phyloP scores from a whole-genome alignment of 2,888 invertebrate genomes.

The Rhorus exstirpatorius region DNA sequence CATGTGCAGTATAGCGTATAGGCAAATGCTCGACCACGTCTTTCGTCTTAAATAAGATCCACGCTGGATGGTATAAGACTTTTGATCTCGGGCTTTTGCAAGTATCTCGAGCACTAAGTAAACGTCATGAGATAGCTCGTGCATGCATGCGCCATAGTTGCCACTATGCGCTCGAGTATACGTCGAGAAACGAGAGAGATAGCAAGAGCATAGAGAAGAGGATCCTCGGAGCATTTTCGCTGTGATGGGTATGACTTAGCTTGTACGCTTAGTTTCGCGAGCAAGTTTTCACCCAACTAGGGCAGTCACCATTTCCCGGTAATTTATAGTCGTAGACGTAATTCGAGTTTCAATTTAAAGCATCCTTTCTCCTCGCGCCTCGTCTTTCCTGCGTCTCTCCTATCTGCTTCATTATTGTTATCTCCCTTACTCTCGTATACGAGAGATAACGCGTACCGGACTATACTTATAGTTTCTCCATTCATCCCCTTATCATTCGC shows the following conservation, averaged over 20 bases:
- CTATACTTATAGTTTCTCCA: slow-evolving; percentile 28
- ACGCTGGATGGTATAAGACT: slow-evolving; percentile 30
- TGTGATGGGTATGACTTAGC: slow-evolving; percentile 45
- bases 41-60: slow-evolving; percentile 43
- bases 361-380: slow-evolving; percentile 57
- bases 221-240: slow-evolving; percentile 34
- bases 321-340: slow-evolving; percentile 81
- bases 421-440: slow-evolving; percentile 21
- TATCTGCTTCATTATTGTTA: slow-evolving; percentile 48
- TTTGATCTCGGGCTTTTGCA: slow-evolving; percentile 60
- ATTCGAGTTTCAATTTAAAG: slow-evolving; percentile 80
- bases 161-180: slow-evolving; percentile 24
- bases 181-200: not conserved
- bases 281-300: slow-evolving; percentile 77
- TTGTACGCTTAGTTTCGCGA: slow-evolving; percentile 55
- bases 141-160: not conserved
- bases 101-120: slow-evolving; percentile 34
- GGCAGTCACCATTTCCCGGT: slow-evolving; percentile 76
- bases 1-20: not conserved
- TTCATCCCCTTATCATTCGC: slow-evolving; percentile 10
- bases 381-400: slow-evolving; percentile 34
- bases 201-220: slow-evolving; percentile 9
- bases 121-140: slow-evolving; percentile 36
- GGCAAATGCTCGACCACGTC: slow-evolving; percentile 27
- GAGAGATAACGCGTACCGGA: slow-evolving; percentile 36